Conservation (phyloP, 2,797 vertebrate genomes). For the Syncerus caffer region DNA sequence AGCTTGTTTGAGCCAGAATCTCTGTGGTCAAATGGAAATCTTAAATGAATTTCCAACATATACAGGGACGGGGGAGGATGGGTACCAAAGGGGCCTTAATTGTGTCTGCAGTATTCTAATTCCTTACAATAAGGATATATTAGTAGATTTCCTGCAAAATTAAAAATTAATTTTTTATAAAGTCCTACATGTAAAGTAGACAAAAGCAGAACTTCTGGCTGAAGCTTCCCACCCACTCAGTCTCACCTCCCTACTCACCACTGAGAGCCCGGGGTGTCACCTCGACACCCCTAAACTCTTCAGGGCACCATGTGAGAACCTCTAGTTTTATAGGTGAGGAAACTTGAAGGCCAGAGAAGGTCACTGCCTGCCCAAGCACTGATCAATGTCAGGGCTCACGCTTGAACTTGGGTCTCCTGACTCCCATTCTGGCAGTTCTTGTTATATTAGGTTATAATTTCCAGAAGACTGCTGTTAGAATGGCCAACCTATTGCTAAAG, state of each 20-base stretch:
- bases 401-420: neutral
- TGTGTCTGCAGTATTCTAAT: neutral
- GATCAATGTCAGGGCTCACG: neutral
- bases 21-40: neutral
- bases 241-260: neutral
- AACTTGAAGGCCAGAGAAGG: neutral
- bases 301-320: neutral
- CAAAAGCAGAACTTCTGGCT: neutral
- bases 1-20: neutral
- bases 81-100: neutral
- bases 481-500: neutral
- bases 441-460: neutral
- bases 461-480: constrained; percentile 1
- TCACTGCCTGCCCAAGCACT: neutral
- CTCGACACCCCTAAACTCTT: neutral
- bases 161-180: constrained; percentile 30
- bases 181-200: neutral
- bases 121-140: neutral
- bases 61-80: neutral
- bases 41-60: neutral
- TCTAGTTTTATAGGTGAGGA: neutral
- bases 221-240: neutral
- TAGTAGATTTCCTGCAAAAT: neutral
- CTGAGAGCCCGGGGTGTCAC: neutral
- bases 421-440: neutral